Evolutionary conservation across 2,888 invertebrate genomes (phyloP).

Genomic region (Perithous albicinctus): DNA sequence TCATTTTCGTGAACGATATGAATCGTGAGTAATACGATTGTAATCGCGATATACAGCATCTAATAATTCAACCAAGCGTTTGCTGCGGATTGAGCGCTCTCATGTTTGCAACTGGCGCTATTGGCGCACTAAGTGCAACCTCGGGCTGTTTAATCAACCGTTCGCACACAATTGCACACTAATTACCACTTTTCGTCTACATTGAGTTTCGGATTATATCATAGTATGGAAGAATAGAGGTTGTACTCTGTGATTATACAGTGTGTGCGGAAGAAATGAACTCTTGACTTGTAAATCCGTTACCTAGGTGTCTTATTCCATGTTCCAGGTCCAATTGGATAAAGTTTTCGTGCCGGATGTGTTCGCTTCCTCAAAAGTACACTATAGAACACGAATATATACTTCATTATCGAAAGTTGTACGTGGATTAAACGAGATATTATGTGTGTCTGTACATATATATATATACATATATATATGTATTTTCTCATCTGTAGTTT

Average conservation of each 20-base stretch:
- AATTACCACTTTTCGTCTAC: conserved; percentile 56
- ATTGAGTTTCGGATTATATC: conserved; percentile 14
- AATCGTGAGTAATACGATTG: not conserved
- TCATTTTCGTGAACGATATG: not conserved
- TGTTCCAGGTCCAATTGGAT: not conserved
- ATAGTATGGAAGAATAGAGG: not conserved
- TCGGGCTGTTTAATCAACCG: conserved; percentile 55
- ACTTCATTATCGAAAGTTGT: conserved; percentile 34
- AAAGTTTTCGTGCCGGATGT: conserved; percentile 22
- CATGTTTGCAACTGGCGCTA: conserved; percentile 49
- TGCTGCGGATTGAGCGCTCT: not conserved
- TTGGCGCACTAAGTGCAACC: conserved; percentile 51
- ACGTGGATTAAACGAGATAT: not conserved
- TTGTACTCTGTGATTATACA: not conserved
- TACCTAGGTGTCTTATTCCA: conserved; percentile 6
- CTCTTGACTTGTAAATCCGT: not conserved
- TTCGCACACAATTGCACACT: conserved; percentile 51
- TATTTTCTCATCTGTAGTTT: not conserved
- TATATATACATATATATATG: not conserved
- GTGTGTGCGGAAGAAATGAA: not conserved
- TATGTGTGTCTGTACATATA: too few relatives aligned
- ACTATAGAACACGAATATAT: not conserved
- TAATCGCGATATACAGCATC: conserved; percentile 36
- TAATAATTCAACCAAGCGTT: conserved; percentile 46
- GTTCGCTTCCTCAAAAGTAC: conserved; percentile 28